Evolutionary conservation across 2,113 vertebrate genomes (phyloP).

Genomic region (Reinhardtius hippoglossoides): DNA sequence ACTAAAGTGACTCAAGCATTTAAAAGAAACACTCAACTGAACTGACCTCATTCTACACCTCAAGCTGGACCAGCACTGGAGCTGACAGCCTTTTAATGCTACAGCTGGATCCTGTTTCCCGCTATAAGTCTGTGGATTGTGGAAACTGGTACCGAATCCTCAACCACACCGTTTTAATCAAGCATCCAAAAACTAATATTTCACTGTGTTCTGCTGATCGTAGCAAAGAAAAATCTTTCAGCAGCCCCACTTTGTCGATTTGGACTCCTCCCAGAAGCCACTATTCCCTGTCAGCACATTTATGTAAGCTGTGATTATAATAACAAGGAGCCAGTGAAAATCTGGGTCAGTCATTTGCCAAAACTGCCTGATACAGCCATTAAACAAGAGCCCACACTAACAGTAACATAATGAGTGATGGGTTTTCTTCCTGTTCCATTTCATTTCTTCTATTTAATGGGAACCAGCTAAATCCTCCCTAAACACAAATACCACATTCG

Average conservation of each 20-base stretch:
- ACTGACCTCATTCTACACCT: constrained; percentile 9
- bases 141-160: constrained; percentile 41
- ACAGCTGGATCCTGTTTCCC: constrained; percentile 61
- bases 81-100: constrained; percentile 27
- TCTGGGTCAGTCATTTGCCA: constrained; percentile 55
- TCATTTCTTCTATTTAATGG: constrained; percentile 13
- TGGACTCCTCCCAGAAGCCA: constrained; percentile 57
- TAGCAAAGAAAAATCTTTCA: constrained; percentile 50
- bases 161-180: constrained; percentile 43
- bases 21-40: neutral
- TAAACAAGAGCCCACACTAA: constrained; percentile 33
- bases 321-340: constrained; percentile 61
- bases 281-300: constrained; percentile 70
- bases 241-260: constrained; percentile 45
- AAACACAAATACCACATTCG: neutral
- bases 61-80: constrained; percentile 8
- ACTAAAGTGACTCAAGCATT: neutral
- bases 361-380: constrained; percentile 50
- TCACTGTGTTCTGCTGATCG: constrained; percentile 56
- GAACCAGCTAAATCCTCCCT: neutral
- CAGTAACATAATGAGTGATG: constrained; percentile 27
- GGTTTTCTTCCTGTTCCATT: constrained; percentile 9
- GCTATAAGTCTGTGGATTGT: constrained; percentile 17
- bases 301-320: constrained; percentile 72
- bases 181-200: constrained; percentile 44